A percentile compares a stretch with the other conserved stretches of the same genome.
Evolutionary conservation across 2,113 vertebrate genomes (phyloP).

Genomic region (Onychorhynchus coronatus): DNA sequence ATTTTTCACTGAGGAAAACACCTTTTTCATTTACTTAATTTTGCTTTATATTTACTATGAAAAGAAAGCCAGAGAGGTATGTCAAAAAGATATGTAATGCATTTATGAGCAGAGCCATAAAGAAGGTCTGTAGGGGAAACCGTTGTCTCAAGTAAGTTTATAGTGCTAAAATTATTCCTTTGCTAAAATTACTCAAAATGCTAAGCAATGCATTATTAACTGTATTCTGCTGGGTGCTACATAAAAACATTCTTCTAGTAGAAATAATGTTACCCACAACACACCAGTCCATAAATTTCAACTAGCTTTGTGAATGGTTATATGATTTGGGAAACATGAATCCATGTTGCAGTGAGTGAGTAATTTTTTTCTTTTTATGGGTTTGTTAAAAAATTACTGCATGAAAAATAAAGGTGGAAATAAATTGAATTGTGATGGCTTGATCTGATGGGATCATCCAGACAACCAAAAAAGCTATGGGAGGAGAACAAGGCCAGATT

Average conservation of each 20-base stretch:
- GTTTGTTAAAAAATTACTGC: background rate
- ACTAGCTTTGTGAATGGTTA: constrained; percentile 33
- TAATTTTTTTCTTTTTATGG: background rate
- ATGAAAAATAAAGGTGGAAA: constrained; percentile 4
- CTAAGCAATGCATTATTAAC: constrained; percentile 61
- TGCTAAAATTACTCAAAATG: constrained; percentile 68
- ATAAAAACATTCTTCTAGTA: constrained; percentile 30
- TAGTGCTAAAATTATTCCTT: constrained; percentile 50
- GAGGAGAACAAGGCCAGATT: background rate
- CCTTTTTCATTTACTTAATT: background rate
- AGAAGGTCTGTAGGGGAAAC: background rate
- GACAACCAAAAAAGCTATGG: background rate
- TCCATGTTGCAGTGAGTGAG: background rate
- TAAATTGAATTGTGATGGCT: background rate
- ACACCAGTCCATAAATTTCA: constrained; percentile 54
- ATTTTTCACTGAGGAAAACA: background rate
- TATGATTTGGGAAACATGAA: constrained; percentile 41
- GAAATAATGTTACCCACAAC: constrained; percentile 30
- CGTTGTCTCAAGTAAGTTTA: constrained; percentile 32
- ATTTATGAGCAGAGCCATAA: constrained; percentile 16
- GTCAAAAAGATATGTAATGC: background rate
- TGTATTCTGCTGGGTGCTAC: constrained; percentile 41
- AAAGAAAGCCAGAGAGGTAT: background rate
- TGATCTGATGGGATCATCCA: constrained; percentile 1
- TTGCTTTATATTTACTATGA: background rate